Evolutionary conservation across 2,797 vertebrate species (phyloP).

Genomic region (Pempheris klunzingeri): DNA sequence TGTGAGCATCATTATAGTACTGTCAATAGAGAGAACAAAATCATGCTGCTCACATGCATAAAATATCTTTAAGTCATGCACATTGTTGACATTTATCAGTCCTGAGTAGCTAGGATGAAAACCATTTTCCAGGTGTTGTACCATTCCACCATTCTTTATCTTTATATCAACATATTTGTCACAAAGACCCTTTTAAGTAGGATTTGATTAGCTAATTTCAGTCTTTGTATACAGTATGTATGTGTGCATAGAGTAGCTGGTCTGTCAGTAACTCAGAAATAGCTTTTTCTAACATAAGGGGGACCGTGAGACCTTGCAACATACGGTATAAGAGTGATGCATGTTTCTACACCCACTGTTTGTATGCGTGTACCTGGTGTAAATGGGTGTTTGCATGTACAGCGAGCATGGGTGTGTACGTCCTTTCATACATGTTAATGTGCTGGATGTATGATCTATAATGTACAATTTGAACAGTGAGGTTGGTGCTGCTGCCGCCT

Average conservation of each 20-base stretch:
- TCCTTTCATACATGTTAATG: conserved; percentile 4
- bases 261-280: neutral
- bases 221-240: conserved; percentile 13
- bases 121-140: neutral
- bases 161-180: conserved; percentile 1
- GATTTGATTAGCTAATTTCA: neutral
- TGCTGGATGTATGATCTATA: conserved; percentile 33
- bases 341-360: conserved; percentile 6
- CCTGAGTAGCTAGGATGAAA: neutral
- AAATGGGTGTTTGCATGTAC: conserved; percentile 13
- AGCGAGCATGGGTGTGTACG: neutral
- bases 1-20: conserved; percentile 21
- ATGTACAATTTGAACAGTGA: conserved; percentile 29
- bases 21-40: conserved; percentile 30
- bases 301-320: conserved; percentile 21
- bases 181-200: neutral
- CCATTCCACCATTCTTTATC: neutral
- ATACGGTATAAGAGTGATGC: conserved; percentile 16
- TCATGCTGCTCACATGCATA: neutral
- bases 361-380: neutral
- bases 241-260: conserved; percentile 3
- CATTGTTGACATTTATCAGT: neutral
- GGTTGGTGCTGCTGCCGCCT: conserved; percentile 22
- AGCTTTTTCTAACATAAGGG: neutral
- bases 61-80: neutral